These are phyloP conservation scores for Rhopalosiphum padi DNA, from an alignment of 1,140 invertebrate genomes.

Conservation along the genomic window DNA sequence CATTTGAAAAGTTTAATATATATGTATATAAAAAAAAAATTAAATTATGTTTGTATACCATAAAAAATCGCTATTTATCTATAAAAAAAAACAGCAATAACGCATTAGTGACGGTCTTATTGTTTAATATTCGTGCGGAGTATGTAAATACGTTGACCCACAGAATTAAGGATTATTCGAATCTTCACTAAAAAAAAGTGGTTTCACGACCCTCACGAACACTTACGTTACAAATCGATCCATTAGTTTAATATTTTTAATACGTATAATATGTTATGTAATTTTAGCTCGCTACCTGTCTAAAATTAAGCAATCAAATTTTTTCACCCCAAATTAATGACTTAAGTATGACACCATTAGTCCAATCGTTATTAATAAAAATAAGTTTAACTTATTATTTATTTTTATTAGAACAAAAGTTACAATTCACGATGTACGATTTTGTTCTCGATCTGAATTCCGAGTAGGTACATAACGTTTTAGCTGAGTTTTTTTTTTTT, in stretches of 20 bases:
- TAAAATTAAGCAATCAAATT: conserved; percentile 38
- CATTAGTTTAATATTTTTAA: background rate
- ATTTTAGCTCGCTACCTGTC: background rate
- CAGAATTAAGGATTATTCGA: background rate
- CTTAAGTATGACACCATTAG: background rate
- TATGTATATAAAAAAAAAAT: background rate
- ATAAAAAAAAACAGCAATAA: conserved; percentile 36
- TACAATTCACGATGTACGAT: background rate
- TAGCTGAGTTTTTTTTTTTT: background rate
- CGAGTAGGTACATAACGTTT: background rate
- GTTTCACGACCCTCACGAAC: conserved; percentile 47
- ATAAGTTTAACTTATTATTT: background rate
- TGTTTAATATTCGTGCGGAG: conserved; percentile 29
- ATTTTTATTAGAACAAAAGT: background rate
- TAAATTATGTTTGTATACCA: background rate
- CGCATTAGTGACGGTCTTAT: conserved; percentile 42
- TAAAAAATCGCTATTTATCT: conserved; percentile 11
- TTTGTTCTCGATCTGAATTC: background rate
- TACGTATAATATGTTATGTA: background rate
- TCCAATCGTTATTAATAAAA: background rate
- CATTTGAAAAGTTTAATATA: background rate
- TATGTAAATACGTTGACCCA: conserved; percentile 30
- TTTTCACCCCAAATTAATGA: background rate
- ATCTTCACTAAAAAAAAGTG: conserved; percentile 2
- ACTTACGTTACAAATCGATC: conserved; percentile 10